phyloP scores from a whole-genome alignment of 2,888 invertebrate species.

The Athetis lepigone region DNA sequence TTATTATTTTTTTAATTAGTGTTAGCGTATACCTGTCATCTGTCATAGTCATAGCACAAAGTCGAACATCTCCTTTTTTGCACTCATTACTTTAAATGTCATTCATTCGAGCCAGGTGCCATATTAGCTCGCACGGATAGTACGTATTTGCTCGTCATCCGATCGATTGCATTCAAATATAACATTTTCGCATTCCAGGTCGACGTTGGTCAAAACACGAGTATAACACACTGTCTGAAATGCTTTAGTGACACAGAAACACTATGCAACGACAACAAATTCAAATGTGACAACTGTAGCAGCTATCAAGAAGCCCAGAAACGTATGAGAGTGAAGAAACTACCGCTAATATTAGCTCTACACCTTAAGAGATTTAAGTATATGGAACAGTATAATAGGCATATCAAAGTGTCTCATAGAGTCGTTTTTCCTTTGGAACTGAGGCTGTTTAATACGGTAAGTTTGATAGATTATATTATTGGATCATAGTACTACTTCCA shows the following conservation, averaged over 20 bases:
- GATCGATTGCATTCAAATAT: background rate
- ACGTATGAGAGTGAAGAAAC: slow-evolving; percentile 99
- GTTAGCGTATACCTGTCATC: too few species aligned
- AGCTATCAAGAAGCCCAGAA: slow-evolving; percentile 99
- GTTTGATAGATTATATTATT: slow-evolving; percentile 69
- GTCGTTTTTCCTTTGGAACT: slow-evolving; percentile 99
- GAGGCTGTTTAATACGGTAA: slow-evolving; percentile 98
- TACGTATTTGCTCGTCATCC: too few species aligned
- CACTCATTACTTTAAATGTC: too few species aligned
- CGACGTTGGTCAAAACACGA: slow-evolving; percentile 99
- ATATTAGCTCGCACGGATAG: too few species aligned
- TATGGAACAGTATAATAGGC: slow-evolving; percentile 99
- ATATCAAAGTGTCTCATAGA: slow-evolving; percentile 99
- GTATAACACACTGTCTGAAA: slow-evolving; percentile 99
- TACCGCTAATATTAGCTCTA: slow-evolving; percentile 99
- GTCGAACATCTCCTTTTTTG: too few species aligned
- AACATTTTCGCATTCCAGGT: slow-evolving; percentile 92
- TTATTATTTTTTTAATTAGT: too few species aligned
- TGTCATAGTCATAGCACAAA: too few species aligned
- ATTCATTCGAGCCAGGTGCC: too few species aligned
- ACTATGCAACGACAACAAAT: slow-evolving; percentile 99
- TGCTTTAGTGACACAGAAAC: slow-evolving; percentile 99
- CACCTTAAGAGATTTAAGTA: slow-evolving; percentile 99
- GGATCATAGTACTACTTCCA: too few species aligned
- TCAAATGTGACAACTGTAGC: slow-evolving; percentile 99